phyloP scores from a whole-genome alignment of 1,140 invertebrate genomes.

The Neodiprion lecontei region DNA sequence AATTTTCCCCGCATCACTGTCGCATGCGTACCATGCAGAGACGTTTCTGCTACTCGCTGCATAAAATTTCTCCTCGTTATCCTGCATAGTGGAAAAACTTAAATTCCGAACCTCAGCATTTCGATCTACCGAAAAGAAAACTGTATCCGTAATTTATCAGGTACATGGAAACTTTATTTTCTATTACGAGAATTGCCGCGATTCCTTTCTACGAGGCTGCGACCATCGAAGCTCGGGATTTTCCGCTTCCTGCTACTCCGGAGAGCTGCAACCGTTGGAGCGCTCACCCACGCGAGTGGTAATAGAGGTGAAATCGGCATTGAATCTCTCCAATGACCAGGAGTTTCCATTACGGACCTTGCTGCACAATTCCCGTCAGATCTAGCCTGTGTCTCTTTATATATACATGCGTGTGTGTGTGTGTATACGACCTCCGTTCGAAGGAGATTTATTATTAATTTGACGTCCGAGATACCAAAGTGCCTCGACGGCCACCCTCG shows the following conservation, averaged over 20 bases:
- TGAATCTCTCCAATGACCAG: conserved; percentile 2
- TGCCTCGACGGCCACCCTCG: neutral
- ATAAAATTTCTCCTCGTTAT: too few relatives aligned
- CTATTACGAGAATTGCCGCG: neutral
- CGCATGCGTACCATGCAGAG: too few relatives aligned
- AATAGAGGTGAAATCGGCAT: neutral
- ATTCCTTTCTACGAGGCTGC: neutral
- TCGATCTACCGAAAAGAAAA: neutral
- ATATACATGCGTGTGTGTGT: too few relatives aligned
- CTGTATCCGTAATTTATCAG: neutral
- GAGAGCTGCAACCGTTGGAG: neutral
- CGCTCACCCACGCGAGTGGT: neutral
- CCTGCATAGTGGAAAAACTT: neutral
- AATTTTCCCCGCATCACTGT: neutral
- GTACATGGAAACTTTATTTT: neutral
- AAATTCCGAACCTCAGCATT: neutral
- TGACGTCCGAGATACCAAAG: neutral
- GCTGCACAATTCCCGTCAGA: too few relatives aligned
- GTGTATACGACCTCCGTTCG: neutral
- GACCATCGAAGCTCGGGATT: neutral
- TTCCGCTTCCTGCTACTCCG: neutral
- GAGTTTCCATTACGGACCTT: too few relatives aligned
- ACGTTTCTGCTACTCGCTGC: too few relatives aligned
- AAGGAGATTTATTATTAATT: neutral
- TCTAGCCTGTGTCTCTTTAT: too few relatives aligned